A percentile compares a stretch with the other conserved stretches of the same genome.
Conservation (phyloP, 2,797 vertebrate species). For the Gorsachius magnificus region DNA sequence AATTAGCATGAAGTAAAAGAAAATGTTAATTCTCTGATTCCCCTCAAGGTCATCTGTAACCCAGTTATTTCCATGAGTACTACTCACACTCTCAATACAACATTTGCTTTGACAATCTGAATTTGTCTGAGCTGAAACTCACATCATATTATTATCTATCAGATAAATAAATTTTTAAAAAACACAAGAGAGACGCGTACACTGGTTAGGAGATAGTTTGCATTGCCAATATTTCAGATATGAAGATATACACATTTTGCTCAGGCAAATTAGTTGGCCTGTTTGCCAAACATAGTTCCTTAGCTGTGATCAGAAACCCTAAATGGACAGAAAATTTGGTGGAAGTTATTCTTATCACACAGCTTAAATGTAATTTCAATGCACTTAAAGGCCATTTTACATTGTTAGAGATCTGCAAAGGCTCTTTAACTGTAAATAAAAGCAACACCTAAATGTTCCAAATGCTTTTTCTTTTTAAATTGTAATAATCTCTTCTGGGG, state of each 20-base stretch:
- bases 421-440: neutral
- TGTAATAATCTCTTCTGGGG: neutral
- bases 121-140: slow-evolving; percentile 63
- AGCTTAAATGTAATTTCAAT: neutral
- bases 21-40: slow-evolving; percentile 19
- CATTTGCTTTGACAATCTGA: slow-evolving; percentile 65
- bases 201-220: slow-evolving; percentile 24
- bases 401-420: neutral
- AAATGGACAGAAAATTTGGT: neutral
- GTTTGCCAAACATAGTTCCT: neutral
- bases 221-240: neutral
- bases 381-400: neutral
- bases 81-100: slow-evolving; percentile 35
- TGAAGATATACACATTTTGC: neutral
- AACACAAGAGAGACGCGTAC: neutral
- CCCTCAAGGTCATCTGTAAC: slow-evolving; percentile 25
- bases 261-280: neutral
- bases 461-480: slow-evolving; percentile 3
- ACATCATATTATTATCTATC: slow-evolving; percentile 11
- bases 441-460: neutral
- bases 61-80: slow-evolving; percentile 31
- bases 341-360: neutral
- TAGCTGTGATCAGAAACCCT: neutral
- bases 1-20: neutral
- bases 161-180: neutral